Evolutionary conservation across 2,888 invertebrate genomes (phyloP).

Genomic region (Ophraella communa): DNA sequence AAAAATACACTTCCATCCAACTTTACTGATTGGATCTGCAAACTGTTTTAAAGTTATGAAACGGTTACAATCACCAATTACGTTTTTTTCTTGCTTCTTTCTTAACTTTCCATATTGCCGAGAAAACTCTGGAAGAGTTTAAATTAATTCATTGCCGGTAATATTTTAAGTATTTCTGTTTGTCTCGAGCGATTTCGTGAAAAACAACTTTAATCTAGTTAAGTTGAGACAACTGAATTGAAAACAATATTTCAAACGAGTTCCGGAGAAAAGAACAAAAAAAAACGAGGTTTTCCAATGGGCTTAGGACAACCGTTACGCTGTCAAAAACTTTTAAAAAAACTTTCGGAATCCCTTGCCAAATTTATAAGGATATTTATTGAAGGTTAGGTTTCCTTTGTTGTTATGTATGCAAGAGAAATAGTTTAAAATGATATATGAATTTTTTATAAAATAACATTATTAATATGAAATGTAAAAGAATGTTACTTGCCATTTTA

Average conservation of each 20-base stretch:
- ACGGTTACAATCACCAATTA: slow-evolving; percentile 28
- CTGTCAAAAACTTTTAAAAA: slow-evolving; percentile 5
- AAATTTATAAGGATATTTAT: background rate
- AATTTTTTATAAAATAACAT: too few species aligned
- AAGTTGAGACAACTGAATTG: slow-evolving; percentile 25
- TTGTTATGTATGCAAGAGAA: too few species aligned
- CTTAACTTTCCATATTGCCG: slow-evolving; percentile 17
- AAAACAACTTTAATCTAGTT: slow-evolving; percentile 27
- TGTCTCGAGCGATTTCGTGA: slow-evolving; percentile 12
- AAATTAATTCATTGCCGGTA: slow-evolving; percentile 23
- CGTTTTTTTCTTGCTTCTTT: slow-evolving; percentile 6
- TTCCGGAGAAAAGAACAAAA: background rate
- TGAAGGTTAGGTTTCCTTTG: too few species aligned
- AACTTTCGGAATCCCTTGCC: slow-evolving; percentile 12
- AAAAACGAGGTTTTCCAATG: slow-evolving; percentile 10
- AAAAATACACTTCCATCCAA: slow-evolving; percentile 20
- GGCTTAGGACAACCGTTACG: slow-evolving; percentile 1
- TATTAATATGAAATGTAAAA: too few species aligned
- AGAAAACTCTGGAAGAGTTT: slow-evolving; percentile 8
- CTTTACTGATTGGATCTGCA: slow-evolving; percentile 24
- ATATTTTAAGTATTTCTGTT: slow-evolving; percentile 19
- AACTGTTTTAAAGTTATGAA: slow-evolving; percentile 23
- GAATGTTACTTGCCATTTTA: too few species aligned
- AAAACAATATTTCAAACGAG: slow-evolving; percentile 20
- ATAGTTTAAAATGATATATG: too few species aligned